These are phyloP conservation scores for Belgica antarctica DNA, from an alignment of 2,888 invertebrate genomes.

Conservation along the genomic window DNA sequence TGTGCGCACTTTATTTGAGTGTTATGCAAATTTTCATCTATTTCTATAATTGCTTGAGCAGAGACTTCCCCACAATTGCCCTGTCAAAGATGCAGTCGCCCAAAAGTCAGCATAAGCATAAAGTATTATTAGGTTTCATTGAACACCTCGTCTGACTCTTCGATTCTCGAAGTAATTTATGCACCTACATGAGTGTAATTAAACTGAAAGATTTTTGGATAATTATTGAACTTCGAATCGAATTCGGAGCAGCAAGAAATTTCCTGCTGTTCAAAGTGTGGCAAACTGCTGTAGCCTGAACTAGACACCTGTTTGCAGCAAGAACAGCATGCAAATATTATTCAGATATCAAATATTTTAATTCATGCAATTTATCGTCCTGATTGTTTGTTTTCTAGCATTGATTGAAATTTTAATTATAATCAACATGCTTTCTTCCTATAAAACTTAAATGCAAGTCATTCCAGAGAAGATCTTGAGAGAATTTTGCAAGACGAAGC, in stretches of 20 bases:
- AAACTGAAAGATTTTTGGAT: constrained; percentile 18
- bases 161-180: not conserved
- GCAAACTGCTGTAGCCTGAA: too few relatives aligned
- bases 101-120: constrained; percentile 1
- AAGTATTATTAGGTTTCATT: constrained; percentile 12
- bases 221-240: constrained; percentile 8
- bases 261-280: not conserved
- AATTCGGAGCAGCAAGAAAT: not conserved
- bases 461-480: not conserved
- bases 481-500: too few relatives aligned
- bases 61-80: not conserved
- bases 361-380: constrained; percentile 7
- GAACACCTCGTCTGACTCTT: not conserved
- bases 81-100: not conserved
- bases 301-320: not conserved
- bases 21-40: not conserved
- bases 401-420: constrained; percentile 18
- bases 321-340: constrained; percentile 14
- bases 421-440: not conserved
- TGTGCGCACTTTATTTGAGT: not conserved
- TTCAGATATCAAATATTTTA: not conserved
- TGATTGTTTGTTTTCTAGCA: constrained; percentile 20
- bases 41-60: not conserved
- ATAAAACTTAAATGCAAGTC: not conserved
- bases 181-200: constrained; percentile 10